Evolutionary conservation across 1,140 invertebrate species (phyloP), one percentile per base, ranked within the genome.

Genomic region (Drosophila ficusphila): DNA sequence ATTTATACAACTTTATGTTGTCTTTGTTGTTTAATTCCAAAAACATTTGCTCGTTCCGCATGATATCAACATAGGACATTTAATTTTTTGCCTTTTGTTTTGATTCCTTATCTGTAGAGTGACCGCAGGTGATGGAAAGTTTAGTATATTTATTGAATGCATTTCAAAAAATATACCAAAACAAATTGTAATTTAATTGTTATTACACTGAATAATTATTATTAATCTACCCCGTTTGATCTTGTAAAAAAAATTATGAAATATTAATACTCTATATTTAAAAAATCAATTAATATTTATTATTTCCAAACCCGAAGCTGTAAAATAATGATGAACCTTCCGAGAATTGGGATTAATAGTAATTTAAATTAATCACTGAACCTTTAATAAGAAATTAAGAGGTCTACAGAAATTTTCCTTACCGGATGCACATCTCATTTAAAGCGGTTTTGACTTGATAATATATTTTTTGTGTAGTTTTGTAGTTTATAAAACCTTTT

Each of bases 1-100:
- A 92, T 77, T 96, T 96, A 70, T 96, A 96, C 5, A 94, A 93
- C 92, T 96, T 96, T 93, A 93, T 93, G 31, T 23, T 76, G 25
- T 25, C 12, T 36, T 16, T 27, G 23, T 34, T 57, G 49, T 27
- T 46, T 11, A 57, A 58, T 23, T 51, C 19, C 25, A 19, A 23
- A 48, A 46, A 29, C 36, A 12, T 42, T 49, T 58, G 12, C 54
- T 47, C 54, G 49, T 61, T 62, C 46, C 18, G 33, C 23, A 23
- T 61, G 36, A 6, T 56, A 16, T 11, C 31, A 49, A 29, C 4
- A 4, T 9, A 56, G 34, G 18, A 42, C 23, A 67, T 58, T 23
- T 82, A 56, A 38, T 82, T 46, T 76, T 72, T n/a, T 41, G 52
- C 33, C 27, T 39, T 68, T 67, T 68, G 64, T 65, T 65, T 62